Evolutionary conservation across 2,888 invertebrate genomes (phyloP).

Genomic region (Thymelicus sylvestris): DNA sequence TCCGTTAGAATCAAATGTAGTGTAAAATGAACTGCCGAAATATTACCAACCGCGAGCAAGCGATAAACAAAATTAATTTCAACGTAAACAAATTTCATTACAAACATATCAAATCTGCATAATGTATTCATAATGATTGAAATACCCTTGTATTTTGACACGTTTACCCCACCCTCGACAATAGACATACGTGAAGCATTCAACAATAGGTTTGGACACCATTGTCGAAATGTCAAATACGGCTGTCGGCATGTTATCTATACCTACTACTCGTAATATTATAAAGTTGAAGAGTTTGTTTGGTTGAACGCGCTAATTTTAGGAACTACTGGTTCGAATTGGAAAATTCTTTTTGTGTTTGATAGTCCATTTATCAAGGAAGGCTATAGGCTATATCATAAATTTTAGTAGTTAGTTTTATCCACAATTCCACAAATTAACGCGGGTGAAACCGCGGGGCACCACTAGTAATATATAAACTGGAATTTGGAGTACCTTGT

Average conservation of each 20-base stretch:
- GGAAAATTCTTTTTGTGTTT: too few relatives aligned
- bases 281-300: too few relatives aligned
- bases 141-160: conserved; percentile 24
- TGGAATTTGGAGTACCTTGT: too few relatives aligned
- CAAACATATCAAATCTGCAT: conserved; percentile 11
- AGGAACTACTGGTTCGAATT: too few relatives aligned
- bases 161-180: not conserved
- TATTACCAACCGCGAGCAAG: not conserved
- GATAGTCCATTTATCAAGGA: too few relatives aligned
- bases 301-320: too few relatives aligned
- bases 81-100: conserved; percentile 12
- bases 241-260: not conserved
- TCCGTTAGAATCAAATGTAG: not conserved
- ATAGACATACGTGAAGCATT: not conserved
- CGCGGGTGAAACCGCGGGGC: too few relatives aligned
- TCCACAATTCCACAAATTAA: too few relatives aligned
- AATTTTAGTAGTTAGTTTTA: too few relatives aligned
- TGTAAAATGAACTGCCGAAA: conserved; percentile 4
- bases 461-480: too few relatives aligned
- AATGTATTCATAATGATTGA: conserved; percentile 14
- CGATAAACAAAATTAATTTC: conserved; percentile 13
- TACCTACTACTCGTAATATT: too few relatives aligned
- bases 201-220: conserved; percentile 25
- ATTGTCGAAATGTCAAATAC: conserved; percentile 15
- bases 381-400: too few relatives aligned